phyloP scores from a whole-genome alignment of 1,140 invertebrate genomes.

The Diorhabda elongata region DNA sequence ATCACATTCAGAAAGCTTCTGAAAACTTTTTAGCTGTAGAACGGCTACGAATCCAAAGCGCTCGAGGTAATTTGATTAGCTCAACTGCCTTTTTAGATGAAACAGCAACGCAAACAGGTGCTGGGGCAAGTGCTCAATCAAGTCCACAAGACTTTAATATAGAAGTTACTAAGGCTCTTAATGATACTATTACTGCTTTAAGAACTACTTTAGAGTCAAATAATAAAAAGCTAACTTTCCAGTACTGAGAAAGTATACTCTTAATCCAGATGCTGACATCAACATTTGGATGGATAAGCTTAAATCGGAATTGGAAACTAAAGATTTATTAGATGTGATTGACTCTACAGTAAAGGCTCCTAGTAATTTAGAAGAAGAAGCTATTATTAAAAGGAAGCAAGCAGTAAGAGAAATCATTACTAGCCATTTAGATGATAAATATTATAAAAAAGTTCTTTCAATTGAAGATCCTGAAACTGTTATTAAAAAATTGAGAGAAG shows the following conservation, averaged over 20 bases:
- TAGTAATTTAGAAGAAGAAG: neutral
- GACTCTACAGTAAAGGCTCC: neutral
- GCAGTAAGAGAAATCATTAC: slow-evolving; percentile 1
- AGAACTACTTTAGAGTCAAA: neutral
- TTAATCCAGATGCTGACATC: neutral
- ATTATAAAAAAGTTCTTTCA: neutral
- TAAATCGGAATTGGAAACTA: neutral
- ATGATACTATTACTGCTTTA: slow-evolving; percentile 1
- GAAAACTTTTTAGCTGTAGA: slow-evolving; percentile 5
- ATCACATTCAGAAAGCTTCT: slow-evolving; percentile 1
- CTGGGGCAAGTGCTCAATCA: slow-evolving; percentile 2
- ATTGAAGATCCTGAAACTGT: neutral
- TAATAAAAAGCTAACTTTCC: neutral
- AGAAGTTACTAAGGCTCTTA: neutral
- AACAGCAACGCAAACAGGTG: neutral
- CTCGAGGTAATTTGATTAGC: neutral
- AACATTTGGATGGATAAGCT: slow-evolving; percentile 1
- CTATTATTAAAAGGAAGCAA: neutral
- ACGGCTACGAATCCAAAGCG: neutral
- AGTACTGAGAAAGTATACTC: neutral
- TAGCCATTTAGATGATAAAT: slow-evolving; percentile 5
- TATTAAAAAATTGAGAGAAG: neutral
- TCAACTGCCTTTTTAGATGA: neutral
- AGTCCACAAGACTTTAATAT: neutral
- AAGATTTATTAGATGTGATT: slow-evolving; percentile 3